Evolutionary conservation across 2,888 invertebrate species (phyloP), one percentile per base, ranked within the genome.

Genomic region (Agrypnus murinus): DNA sequence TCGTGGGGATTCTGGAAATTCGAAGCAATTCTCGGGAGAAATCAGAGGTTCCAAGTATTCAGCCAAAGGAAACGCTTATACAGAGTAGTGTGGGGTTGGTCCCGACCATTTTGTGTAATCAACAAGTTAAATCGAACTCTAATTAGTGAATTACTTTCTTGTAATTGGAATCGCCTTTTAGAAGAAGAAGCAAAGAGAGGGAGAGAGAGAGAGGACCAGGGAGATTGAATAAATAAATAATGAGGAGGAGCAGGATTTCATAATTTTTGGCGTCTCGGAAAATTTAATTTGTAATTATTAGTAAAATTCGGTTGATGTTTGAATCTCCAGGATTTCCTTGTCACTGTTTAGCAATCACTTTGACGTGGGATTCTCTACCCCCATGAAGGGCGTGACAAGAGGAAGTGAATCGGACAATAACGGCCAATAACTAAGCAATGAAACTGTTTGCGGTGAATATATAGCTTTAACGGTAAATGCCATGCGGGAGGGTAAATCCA

Each of bases 11-110:
- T 55, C 65, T 65, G 15, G 17, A 57, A 65, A 64, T 50, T 64
- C 50, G 43, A 55, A 25, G 65, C 65, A 57, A 58, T 58, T 65
- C 65, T 58, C 65, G 57, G 36, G 65, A 65, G 65, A 65, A 65
- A 65, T 65, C 65, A 65, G 45, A 65, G 34, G 65, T 65, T 58
- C 57, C 45, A 57, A 58, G 43, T 65, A 64, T 53, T 40, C 43
- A 64, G 43, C 32, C 43, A 32, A 48, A 60, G 50, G 53, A 48
- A 53, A 38, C 32, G 31, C 12, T 53, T 25, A n/a, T n/a, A 25
- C 31, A 46, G 25, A 25, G 25, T 25, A 55, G 57, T 31, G 55
- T 57, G 45, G 57, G n/a, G 55, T 25, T 46, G 57, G 17, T 17
- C 40, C 50, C 50, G 53, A n/a, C 48, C 43, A 43, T 59, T 59